Percentiles rank a stretch among this genome's conserved stretches.
phyloP scores from a whole-genome alignment of 2,113 vertebrate species.

The Oriolus oriolus region DNA sequence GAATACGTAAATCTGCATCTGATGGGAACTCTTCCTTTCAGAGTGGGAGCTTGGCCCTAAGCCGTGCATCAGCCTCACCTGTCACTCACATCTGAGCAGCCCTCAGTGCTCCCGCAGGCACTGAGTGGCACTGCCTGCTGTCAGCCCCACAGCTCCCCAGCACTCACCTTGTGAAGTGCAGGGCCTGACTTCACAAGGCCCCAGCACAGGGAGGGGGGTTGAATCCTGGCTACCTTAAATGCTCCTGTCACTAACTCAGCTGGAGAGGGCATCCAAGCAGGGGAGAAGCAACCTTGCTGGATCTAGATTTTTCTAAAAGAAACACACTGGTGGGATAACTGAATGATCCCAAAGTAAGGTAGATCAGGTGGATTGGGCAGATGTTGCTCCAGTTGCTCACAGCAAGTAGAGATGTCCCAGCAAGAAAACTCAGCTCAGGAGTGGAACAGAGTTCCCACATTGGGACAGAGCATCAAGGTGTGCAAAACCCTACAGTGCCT shows the following conservation, averaged over 20 bases:
- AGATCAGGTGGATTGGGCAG: background rate
- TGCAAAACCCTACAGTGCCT: background rate
- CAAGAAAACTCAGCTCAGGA: background rate
- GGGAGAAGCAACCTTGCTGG: background rate
- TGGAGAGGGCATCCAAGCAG: background rate
- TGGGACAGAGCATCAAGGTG: background rate
- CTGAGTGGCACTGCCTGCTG: background rate
- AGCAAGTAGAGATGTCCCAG: background rate
- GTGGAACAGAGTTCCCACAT: rapidly evolving
- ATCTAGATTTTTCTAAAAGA: background rate
- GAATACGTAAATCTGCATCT: background rate
- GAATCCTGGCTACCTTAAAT: background rate
- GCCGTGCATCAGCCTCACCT: background rate
- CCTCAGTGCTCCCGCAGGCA: background rate
- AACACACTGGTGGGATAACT: background rate
- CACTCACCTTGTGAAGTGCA: background rate
- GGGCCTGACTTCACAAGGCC: background rate
- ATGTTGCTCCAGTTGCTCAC: background rate
- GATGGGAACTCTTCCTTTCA: background rate
- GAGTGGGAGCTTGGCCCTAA: background rate
- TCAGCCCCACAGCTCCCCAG: background rate
- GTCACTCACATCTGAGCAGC: background rate
- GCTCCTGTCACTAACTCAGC: rapidly evolving
- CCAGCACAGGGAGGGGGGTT: rapidly evolving
- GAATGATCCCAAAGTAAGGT: background rate